phyloP scores from a whole-genome alignment of 64 coral and sea anemone species.

The Actinia equina region DNA sequence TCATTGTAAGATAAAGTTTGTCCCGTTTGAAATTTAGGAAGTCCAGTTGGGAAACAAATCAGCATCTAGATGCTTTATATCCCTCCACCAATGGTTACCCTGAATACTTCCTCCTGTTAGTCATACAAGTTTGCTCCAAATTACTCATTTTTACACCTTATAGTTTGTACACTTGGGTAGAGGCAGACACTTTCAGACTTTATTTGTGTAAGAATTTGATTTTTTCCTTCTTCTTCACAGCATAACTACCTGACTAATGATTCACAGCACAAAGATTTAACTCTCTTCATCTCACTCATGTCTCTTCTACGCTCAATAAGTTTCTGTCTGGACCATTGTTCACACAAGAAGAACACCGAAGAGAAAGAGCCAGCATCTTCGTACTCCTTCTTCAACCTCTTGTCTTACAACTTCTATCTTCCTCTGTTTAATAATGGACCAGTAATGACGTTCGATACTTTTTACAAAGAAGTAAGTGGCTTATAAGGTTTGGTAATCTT shows the following conservation, averaged over 20 bases:
- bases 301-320: conserved; percentile 65
- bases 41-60: no score
- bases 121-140: not conserved
- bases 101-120: no score
- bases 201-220: not conserved
- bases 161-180: no score
- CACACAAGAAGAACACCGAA: conserved; percentile 1
- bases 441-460: conserved; percentile 67
- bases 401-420: conserved; percentile 87
- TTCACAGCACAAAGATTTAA: conserved; percentile 43
- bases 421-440: conserved; percentile 94
- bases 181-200: no score
- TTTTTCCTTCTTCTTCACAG: conserved; percentile 25
- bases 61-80: no score
- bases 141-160: not conserved
- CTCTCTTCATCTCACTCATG: conserved; percentile 78
- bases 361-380: not conserved
- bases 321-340: conserved; percentile 21
- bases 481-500: not conserved
- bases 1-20: no score
- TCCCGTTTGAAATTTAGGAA: no score
- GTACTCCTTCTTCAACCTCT: conserved; percentile 64
- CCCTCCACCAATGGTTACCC: no score
- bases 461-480: conserved; percentile 59
- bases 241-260: conserved; percentile 25